These are phyloP conservation scores for Callyntrura guangdongensis DNA, from an alignment of 2,888 invertebrate genomes.

Conservation along the genomic window DNA sequence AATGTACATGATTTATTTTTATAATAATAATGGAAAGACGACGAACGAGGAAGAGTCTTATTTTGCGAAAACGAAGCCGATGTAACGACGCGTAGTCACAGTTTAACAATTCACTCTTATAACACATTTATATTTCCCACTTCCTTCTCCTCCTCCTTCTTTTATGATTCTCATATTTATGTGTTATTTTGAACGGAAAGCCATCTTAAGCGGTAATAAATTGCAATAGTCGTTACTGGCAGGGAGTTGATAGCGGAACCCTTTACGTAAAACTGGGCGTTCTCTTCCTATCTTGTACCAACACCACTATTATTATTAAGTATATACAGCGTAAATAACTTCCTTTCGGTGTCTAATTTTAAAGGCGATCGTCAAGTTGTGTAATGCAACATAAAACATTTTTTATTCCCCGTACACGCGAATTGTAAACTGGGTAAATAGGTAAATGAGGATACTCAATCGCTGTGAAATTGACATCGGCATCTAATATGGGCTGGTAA, in stretches of 20 bases:
- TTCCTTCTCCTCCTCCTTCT: neutral
- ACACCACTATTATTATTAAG: neutral
- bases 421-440: neutral
- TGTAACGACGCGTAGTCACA: neutral
- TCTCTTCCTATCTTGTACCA: neutral
- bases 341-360: too few species aligned
- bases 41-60: neutral
- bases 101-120: too few species aligned
- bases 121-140: too few species aligned
- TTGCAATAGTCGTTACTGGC: neutral
- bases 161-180: neutral
- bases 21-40: neutral
- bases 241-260: too few species aligned
- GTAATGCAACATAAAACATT: neutral
- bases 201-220: neutral
- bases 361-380: neutral
- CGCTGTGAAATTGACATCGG: neutral
- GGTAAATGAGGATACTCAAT: neutral
- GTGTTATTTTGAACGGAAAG: neutral
- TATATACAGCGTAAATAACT: neutral
- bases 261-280: neutral
- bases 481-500: too few species aligned
- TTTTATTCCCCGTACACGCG: neutral
- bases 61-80: neutral
- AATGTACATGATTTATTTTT: conserved; percentile 1